phyloP scores from a whole-genome alignment of 2,113 vertebrate genomes.

The Pogonocichla stellata region DNA sequence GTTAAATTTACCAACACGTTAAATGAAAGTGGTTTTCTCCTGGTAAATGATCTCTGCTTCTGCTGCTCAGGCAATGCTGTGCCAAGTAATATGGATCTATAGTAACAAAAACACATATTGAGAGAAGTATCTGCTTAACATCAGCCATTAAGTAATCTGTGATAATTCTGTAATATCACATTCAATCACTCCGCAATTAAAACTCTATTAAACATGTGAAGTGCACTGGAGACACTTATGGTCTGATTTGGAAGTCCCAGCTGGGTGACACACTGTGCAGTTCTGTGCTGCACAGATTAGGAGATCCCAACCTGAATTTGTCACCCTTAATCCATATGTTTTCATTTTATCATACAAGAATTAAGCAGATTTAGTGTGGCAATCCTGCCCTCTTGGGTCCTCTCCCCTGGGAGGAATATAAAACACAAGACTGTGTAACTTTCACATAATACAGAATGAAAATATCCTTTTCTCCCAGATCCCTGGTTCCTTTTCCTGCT shows the following conservation, averaged over 20 bases:
- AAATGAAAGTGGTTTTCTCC: not conserved
- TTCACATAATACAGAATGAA: not conserved
- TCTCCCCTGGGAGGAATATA: not conserved
- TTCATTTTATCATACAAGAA: not conserved
- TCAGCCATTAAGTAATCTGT: conserved; percentile 28
- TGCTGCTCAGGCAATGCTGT: not conserved
- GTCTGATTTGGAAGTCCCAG: conserved; percentile 11
- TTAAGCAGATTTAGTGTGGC: not conserved
- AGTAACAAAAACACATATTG: not conserved
- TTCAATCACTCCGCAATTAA: conserved; percentile 25
- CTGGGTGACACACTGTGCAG: not conserved
- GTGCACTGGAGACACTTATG: not conserved
- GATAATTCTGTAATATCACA: conserved; percentile 35
- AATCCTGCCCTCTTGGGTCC: not conserved
- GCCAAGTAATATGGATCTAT: not conserved
- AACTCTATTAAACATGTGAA: not conserved
- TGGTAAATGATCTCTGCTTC: not conserved
- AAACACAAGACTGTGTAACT: not conserved
- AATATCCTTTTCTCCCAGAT: not conserved
- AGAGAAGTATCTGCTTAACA: not conserved
- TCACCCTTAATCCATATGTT: not conserved
- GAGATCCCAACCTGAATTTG: not conserved
- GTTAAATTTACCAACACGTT: not conserved
- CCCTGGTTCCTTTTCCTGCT: not conserved
- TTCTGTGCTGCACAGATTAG: not conserved